Conservation (phyloP, 2,113 vertebrate species). For the Tetrax tetrax region DNA sequence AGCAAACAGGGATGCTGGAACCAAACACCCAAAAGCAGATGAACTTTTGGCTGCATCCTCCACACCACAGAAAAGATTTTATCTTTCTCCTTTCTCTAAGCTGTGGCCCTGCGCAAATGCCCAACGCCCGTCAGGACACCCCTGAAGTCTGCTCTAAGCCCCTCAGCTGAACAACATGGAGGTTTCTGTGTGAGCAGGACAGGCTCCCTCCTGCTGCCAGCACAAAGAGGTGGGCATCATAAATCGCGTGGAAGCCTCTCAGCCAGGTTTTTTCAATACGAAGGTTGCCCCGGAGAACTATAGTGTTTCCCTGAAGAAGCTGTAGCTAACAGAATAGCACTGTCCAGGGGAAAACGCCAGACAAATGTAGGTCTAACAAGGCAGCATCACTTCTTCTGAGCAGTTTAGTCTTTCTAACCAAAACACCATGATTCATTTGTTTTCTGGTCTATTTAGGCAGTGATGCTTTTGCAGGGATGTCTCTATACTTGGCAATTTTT, state of each 20-base stretch:
- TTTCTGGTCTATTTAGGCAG: conserved; percentile 1
- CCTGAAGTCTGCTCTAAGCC: not conserved
- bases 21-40: not conserved
- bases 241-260: not conserved
- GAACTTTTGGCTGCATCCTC: not conserved
- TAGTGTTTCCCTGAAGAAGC: not conserved
- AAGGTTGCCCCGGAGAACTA: not conserved
- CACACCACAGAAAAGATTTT: not conserved
- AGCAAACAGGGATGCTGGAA: not conserved
- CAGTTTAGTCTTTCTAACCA: not conserved
- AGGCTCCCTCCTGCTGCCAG: not conserved
- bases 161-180: not conserved
- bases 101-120: not conserved
- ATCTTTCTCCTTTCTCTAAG: not conserved
- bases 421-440: not conserved
- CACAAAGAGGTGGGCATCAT: not conserved
- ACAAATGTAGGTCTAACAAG: not conserved
- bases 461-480: not conserved
- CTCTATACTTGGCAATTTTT: not conserved
- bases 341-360: not conserved
- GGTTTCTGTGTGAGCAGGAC: not conserved
- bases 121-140: not conserved
- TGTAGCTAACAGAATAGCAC: not conserved
- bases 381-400: not conserved
- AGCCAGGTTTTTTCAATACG: not conserved